Conservation (phyloP, 2,888 invertebrate genomes). For the Eilema caniola region DNA sequence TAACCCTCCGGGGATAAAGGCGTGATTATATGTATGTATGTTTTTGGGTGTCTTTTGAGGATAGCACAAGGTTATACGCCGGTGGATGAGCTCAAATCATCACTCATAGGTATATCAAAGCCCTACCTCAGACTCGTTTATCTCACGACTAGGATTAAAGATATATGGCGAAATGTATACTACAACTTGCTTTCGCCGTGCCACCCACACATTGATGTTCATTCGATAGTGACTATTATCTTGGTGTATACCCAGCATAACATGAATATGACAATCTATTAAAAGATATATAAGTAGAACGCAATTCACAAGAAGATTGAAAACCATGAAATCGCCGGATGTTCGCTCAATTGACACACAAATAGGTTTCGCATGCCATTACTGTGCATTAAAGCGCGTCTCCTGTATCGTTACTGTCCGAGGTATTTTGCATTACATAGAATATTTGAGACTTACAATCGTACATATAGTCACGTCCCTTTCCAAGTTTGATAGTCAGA, state of each 20-base stretch:
- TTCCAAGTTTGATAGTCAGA: too few relatives aligned
- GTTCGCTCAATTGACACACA: conserved; percentile 4
- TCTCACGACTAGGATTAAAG: too few relatives aligned
- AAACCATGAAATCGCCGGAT: background rate
- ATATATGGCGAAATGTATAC: too few relatives aligned
- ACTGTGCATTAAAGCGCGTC: background rate
- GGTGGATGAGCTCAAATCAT: too few relatives aligned
- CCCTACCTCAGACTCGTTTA: too few relatives aligned
- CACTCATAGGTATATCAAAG: too few relatives aligned
- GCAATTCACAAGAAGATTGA: conserved; percentile 1
- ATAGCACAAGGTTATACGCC: too few relatives aligned
- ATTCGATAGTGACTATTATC: background rate
- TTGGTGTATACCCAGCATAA: background rate
- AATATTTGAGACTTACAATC: too few relatives aligned
- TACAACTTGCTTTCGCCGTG: background rate
- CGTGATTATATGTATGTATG: too few relatives aligned
- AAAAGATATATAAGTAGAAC: background rate
- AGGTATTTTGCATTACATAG: background rate
- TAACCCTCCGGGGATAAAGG: too few relatives aligned
- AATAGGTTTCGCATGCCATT: conserved; percentile 22
- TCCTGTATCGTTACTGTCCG: background rate
- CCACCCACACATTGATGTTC: background rate
- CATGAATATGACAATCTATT: background rate
- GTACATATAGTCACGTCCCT: too few relatives aligned
- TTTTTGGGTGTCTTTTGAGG: too few relatives aligned